Base-by-base conservation (phyloP, 2,888 invertebrate genomes). In the Amiota minor region DNA sequence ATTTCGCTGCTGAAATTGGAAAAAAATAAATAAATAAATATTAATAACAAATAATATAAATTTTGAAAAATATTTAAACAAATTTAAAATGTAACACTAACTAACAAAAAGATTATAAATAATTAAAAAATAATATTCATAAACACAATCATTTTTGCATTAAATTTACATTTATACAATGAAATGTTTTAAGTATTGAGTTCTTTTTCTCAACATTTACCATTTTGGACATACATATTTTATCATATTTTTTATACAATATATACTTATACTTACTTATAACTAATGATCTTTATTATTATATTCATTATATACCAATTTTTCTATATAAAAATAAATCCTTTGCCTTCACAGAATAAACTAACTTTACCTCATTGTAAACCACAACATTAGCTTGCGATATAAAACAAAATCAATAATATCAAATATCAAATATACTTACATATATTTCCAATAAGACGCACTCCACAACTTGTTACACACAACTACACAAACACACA, bases 281-380 rank as follows among this genome's bases (percentile, higher is more conserved):
- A 35, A 23, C 3, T 23, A 35, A 35, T 35, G 35, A 35, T 59
- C 59, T 23, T n/a, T 62, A n/a, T 62, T 62, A 16, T 62, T 62
- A n/a, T 35, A 12, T 62, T 62, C 16, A 9, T 64, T 64, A n/a
- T 46, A 64, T 47, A n/a, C 8, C 14, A 18, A n/a, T 55, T 62
- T 62, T 62, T 62, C 14, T 23, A 67, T 53, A 23, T 50, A 18
- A 47, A 47, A 68, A 50, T 53, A 53, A 16, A 53, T 83, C 76
- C 83, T 77, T 77, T 76, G 78, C 83, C 83, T 83, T 79, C 83
- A 85, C 86, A 79, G 83, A 86, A 68, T 53, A 50, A 62, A 49
- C 80, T 81, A 85, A 85, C 83, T 83, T 83, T 83, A 83, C 83
- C 83, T 83, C 83, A 83, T 83, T 83, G 83, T 83, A 83, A 83